Evolutionary conservation across 2,113 vertebrate species (phyloP), one percentile per base, ranked within the genome.

Genomic region (Nibea albiflora): DNA sequence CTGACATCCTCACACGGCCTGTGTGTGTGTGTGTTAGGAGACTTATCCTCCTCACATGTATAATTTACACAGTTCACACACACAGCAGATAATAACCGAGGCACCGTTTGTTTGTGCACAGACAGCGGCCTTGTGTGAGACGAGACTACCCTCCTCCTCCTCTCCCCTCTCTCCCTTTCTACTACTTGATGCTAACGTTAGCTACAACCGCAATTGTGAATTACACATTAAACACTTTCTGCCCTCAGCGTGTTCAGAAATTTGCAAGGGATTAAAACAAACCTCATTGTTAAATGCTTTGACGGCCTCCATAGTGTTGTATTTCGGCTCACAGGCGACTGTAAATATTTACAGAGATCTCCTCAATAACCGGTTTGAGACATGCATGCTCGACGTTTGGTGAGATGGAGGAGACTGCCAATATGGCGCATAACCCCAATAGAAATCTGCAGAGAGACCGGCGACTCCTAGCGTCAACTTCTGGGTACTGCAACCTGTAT

Each of bases 201-300:
- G 79, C 88, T 46, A 68, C 86, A 22, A 50, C 63, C 22, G 81
- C 67, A 61, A 86, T 65, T 39, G 46, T 49, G 53, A 62, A 68
- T 58, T n/a, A 39, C 2, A 54, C 10, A 62, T 2, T 31, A 39
- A 39, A 69, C 11, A 46, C 19, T 44, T 24, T 71, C 12, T 35
- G 17, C 46, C 16, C 9, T 17, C 6, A 6, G 14, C 9, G 22
- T 5, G 62, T 35, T 76, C 4, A 35, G 4, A 0, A 24, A 63
- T 56, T 35, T 56, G 20, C 24, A 52, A 75, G 9, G 19, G 46
- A 78, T 82, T 81, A 3, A 74, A 47, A 96, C 95, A 89, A 94
- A 96, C 95, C 95, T 96, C 95, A 80, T 93, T 93, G 91, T 96
- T 96, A 88, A 96, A 96, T 58, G 94, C 87, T 94, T 96, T 96